Percentiles rank a stretch among this genome's conserved stretches.
Evolutionary conservation across 1,140 invertebrate genomes (phyloP).

Genomic region (Bombus picipes): DNA sequence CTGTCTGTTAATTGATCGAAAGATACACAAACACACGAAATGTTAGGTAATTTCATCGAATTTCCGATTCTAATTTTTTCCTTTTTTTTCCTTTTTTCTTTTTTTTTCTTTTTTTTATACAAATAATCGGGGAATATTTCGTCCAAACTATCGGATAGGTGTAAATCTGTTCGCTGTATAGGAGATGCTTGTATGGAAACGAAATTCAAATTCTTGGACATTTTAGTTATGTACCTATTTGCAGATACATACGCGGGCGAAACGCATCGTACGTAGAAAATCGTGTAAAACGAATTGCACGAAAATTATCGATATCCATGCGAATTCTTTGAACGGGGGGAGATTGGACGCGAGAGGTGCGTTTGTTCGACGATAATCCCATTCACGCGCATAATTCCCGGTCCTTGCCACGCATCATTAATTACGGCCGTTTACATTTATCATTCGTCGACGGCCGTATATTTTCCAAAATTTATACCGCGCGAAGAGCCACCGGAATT

Average conservation of each 20-base stretch:
- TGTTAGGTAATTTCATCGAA: too few species aligned
- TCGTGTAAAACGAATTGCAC: not conserved
- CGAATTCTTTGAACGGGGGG: not conserved
- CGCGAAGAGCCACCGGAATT: conserved; percentile 16
- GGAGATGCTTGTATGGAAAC: too few species aligned
- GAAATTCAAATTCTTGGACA: too few species aligned
- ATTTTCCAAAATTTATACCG: conserved; percentile 21
- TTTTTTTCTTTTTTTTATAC: too few species aligned
- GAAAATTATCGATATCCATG: not conserved
- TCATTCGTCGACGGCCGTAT: conserved; percentile 27
- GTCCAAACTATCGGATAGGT: too few species aligned
- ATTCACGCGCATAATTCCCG: conserved; percentile 26
- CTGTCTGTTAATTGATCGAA: too few species aligned
- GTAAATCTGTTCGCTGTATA: too few species aligned
- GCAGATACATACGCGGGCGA: too few species aligned
- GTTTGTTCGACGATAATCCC: conserved; percentile 15
- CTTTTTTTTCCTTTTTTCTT: fast-evolving
- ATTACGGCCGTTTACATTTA: conserved; percentile 31
- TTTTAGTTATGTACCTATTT: too few species aligned
- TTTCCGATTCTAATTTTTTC: not conserved
- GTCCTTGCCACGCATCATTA: conserved; percentile 15
- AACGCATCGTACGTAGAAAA: not conserved
- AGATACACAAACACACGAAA: too few species aligned
- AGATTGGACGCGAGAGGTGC: too few species aligned
- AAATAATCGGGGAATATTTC: too few species aligned